Conservation (phyloP, 2,113 vertebrate genomes). For the Pleuronectes platessa region DNA sequence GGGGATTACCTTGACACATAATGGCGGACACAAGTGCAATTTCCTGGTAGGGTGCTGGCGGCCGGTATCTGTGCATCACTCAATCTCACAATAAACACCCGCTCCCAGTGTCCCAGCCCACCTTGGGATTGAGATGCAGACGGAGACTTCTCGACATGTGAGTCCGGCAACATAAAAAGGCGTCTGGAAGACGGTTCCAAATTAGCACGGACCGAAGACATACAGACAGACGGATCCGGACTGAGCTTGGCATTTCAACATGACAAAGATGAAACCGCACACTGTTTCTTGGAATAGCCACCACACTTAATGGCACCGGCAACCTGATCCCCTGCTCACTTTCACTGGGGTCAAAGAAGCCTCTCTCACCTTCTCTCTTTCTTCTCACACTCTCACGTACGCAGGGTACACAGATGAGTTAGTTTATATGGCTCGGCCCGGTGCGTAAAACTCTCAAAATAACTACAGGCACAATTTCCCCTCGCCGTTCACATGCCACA, state of each 20-base stretch:
- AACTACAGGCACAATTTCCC: slow-evolving; percentile 72
- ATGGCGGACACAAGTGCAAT: slow-evolving; percentile 32
- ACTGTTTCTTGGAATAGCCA: slow-evolving; percentile 69
- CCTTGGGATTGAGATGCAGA: slow-evolving; percentile 3
- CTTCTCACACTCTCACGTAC: slow-evolving; percentile 5
- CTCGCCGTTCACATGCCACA: slow-evolving; percentile 68
- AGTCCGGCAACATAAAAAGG: slow-evolving; percentile 33
- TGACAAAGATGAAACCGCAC: slow-evolving; percentile 70
- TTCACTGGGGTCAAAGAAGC: slow-evolving; percentile 59
- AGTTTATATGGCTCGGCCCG: slow-evolving; percentile 30
- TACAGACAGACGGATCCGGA: slow-evolving; percentile 26
- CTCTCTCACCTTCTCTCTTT: slow-evolving; percentile 46
- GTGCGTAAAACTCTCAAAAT: slow-evolving; percentile 74
- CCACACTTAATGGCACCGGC: slow-evolving; percentile 43
- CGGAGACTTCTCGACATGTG: slow-evolving; percentile 38
- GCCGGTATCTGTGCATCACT: slow-evolving; percentile 24
- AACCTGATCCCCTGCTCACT: slow-evolving; percentile 68
- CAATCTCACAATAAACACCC: slow-evolving; percentile 45
- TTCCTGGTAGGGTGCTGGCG: slow-evolving; percentile 10
- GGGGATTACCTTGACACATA: slow-evolving; percentile 40
- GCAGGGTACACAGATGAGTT: not conserved
- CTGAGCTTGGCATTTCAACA: slow-evolving; percentile 53
- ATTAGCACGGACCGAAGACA: slow-evolving; percentile 48
- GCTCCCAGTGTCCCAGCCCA: slow-evolving; percentile 8
- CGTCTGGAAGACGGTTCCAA: slow-evolving; percentile 52